These are phyloP conservation scores for Mycteria americana DNA, from an alignment of 2,797 vertebrate species.

Conservation along the genomic window DNA sequence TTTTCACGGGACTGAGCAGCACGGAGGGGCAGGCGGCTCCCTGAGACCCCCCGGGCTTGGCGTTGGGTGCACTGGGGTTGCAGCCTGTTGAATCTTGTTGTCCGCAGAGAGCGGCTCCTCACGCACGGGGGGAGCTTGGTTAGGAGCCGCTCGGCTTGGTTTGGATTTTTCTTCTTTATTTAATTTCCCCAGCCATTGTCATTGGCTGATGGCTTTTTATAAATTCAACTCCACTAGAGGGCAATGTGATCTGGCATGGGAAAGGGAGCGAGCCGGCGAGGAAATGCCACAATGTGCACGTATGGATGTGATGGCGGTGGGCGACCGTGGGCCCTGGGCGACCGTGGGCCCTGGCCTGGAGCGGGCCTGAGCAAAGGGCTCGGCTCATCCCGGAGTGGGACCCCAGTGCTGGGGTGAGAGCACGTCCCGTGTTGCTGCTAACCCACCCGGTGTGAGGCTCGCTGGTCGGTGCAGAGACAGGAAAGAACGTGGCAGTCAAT, in stretches of 20 bases:
- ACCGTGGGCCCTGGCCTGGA: background rate
- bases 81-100: background rate
- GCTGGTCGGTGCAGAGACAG: background rate
- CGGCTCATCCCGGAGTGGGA: rapidly evolving
- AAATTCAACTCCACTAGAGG: conserved; percentile 32
- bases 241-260: conserved; percentile 2
- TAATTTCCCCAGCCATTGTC: background rate
- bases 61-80: rapidly evolving
- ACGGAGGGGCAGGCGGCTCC: background rate
- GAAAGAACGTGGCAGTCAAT: background rate
- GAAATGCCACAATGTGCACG: rapidly evolving
- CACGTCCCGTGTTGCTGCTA: background rate
- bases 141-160: background rate
- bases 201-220: background rate
- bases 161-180: background rate
- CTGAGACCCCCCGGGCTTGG: rapidly evolving
- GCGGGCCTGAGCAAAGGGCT: background rate
- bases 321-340: rapidly evolving
- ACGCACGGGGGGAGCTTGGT: rapidly evolving
- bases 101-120: background rate
- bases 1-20: background rate
- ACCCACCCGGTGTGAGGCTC: rapidly evolving
- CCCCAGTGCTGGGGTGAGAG: background rate
- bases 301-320: rapidly evolving
- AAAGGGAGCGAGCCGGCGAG: background rate